phyloP scores from a whole-genome alignment of 2,113 vertebrate genomes.

The Hucho hucho region DNA sequence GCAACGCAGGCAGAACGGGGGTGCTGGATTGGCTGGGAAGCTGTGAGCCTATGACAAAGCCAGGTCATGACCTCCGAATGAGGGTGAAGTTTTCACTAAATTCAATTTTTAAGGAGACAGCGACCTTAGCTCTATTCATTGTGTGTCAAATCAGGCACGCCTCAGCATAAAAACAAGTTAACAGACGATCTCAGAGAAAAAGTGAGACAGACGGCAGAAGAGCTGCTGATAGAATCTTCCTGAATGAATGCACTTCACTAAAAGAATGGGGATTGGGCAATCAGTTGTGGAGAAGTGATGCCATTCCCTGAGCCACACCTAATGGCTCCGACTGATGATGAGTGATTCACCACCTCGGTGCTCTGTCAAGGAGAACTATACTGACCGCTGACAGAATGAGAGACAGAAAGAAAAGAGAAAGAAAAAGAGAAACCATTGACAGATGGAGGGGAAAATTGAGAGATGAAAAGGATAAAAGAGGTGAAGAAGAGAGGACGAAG shows the following conservation, averaged over 20 bases:
- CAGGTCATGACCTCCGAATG: not conserved
- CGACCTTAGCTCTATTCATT: not conserved
- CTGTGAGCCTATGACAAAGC: not conserved
- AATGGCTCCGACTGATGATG: no score
- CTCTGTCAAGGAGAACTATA: no score
- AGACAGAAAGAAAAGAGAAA: not conserved
- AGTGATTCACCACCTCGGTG: not conserved
- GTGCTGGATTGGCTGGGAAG: not conserved
- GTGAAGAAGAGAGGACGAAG: no score
- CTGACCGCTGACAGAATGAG: not conserved
- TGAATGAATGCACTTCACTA: no score
- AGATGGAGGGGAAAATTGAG: not conserved
- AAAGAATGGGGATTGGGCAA: no score
- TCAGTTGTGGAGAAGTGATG: no score
- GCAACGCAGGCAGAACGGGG: not conserved
- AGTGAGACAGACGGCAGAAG: not conserved
- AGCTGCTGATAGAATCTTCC: not conserved
- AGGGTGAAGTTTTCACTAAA: not conserved
- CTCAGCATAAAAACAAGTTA: not conserved
- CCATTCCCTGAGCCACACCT: no score
- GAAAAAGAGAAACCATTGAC: slow-evolving; percentile 1
- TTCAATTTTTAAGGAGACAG: not conserved
- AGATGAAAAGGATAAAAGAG: not conserved
- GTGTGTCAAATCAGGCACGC: not conserved
- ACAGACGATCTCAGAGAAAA: not conserved